A percentile compares a stretch with the other conserved stretches of the same genome.
phyloP scores from a whole-genome alignment of 2,797 vertebrate species.

The Poeciliopsis paucimaculata region DNA sequence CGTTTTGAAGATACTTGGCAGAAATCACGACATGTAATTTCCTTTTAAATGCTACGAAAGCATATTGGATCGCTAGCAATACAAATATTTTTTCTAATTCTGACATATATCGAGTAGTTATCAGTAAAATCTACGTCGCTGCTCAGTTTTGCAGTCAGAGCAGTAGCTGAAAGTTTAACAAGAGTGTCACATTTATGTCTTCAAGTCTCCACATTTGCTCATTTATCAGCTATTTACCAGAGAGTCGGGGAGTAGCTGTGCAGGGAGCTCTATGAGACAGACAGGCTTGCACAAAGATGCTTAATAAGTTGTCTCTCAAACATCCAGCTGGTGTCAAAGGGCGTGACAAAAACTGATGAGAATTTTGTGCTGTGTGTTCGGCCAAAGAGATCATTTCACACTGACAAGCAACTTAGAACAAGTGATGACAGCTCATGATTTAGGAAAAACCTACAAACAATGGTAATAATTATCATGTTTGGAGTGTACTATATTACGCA shows the following conservation, averaged over 20 bases:
- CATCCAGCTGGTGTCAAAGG: background rate
- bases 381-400: background rate
- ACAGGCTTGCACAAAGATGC: background rate
- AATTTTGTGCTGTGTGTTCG: background rate
- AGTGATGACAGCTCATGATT: background rate
- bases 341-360: background rate
- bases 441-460: background rate
- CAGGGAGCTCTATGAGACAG: background rate
- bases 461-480: background rate
- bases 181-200: background rate
- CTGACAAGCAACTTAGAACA: background rate
- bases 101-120: background rate
- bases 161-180: background rate
- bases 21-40: too few relatives aligned
- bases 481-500: background rate
- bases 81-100: too few relatives aligned
- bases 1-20: too few relatives aligned
- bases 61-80: too few relatives aligned
- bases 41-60: too few relatives aligned
- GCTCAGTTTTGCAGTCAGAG: background rate
- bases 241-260: background rate
- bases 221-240: background rate
- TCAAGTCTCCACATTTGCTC: background rate
- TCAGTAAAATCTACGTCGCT: background rate
- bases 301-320: constrained; percentile 1